phyloP scores from a whole-genome alignment of 2,113 vertebrate genomes.

The Bubalus kerabau region DNA sequence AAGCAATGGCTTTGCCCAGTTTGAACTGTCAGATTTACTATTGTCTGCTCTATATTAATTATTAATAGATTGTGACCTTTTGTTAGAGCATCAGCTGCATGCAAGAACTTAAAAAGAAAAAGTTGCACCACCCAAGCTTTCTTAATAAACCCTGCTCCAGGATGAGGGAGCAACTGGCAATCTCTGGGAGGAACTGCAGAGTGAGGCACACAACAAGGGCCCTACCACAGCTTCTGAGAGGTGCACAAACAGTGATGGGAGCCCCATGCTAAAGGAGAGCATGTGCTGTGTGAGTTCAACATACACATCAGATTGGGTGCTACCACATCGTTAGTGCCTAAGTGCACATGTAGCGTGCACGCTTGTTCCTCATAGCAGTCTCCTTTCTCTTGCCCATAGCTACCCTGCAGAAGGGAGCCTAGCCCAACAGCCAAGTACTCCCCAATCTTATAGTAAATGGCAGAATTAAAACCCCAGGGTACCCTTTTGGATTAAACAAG shows the following conservation, averaged over 20 bases:
- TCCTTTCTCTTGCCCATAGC: background rate
- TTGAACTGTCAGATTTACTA: background rate
- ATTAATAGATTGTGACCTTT: background rate
- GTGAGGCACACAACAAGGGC: background rate
- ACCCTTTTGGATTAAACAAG: background rate
- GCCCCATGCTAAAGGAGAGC: accelerated
- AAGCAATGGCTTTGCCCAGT: background rate
- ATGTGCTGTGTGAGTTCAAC: background rate
- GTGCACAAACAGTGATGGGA: background rate
- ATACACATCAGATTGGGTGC: background rate
- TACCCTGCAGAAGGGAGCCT: background rate
- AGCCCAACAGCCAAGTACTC: background rate
- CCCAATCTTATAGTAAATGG: background rate
- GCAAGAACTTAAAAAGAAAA: background rate
- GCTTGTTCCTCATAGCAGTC: background rate
- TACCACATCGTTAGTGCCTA: background rate
- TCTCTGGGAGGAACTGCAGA: background rate
- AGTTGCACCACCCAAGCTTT: background rate
- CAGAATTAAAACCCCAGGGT: background rate
- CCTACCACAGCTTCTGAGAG: background rate
- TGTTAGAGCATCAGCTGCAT: background rate
- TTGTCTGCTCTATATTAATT: background rate
- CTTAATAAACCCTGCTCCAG: background rate
- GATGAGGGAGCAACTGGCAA: background rate
- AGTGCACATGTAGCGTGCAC: accelerated